phyloP scores from a whole-genome alignment of 2,113 vertebrate genomes.

The Capreolus pygargus region DNA sequence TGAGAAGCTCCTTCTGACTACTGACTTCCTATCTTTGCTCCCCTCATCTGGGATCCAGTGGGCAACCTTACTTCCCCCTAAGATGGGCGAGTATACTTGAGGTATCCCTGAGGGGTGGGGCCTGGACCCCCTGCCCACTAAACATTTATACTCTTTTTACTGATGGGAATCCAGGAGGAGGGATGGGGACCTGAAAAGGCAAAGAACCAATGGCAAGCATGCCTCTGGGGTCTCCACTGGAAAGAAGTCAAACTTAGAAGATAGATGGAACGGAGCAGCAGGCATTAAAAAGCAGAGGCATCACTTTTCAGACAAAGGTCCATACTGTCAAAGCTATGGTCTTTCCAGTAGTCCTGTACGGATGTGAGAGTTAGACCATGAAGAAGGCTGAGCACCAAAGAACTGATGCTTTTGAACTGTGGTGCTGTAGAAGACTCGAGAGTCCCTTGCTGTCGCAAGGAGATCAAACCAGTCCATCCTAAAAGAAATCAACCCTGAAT shows the following conservation, averaged over 20 bases:
- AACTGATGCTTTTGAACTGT: background rate
- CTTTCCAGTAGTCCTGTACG: background rate
- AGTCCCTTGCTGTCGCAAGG: background rate
- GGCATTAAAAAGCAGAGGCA: background rate
- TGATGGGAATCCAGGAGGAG: background rate
- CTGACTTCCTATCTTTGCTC: background rate
- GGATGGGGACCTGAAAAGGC: background rate
- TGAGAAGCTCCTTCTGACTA: background rate
- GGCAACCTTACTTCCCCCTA: background rate
- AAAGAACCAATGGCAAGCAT: background rate
- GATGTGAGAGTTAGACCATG: background rate
- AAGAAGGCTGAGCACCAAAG: background rate
- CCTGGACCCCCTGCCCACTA: background rate
- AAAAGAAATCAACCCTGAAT: background rate
- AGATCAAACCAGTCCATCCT: background rate
- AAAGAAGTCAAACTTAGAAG: background rate
- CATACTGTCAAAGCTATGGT: background rate
- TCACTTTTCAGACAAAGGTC: background rate
- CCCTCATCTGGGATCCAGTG: background rate
- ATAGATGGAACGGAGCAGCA: background rate
- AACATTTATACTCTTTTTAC: background rate
- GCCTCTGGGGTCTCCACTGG: background rate
- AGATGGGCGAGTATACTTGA: background rate
- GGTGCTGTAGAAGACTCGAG: background rate
- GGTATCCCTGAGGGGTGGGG: background rate